Conservation (phyloP, 2,888 invertebrate species). For the Chrysomela aeneicollis region DNA sequence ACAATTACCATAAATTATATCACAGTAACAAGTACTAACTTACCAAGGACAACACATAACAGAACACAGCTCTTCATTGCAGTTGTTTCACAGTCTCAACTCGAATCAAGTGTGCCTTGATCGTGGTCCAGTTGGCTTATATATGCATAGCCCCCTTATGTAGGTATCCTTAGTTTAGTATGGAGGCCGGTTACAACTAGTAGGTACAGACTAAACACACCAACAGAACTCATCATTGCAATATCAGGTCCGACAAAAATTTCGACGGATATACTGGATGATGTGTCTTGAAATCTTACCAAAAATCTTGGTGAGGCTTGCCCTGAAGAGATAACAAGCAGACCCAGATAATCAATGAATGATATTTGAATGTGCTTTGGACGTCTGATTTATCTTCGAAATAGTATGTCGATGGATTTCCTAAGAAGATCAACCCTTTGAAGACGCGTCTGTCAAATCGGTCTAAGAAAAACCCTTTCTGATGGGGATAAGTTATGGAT, state of each 20-base stretch:
- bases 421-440: no score
- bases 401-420: no score
- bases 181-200: slow-evolving; percentile 25
- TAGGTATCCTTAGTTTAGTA: slow-evolving; percentile 13
- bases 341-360: no score
- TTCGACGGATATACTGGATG: not conserved
- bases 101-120: slow-evolving; percentile 18
- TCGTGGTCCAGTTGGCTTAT: slow-evolving; percentile 26
- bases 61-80: slow-evolving; percentile 47
- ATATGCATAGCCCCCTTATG: slow-evolving; percentile 38
- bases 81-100: slow-evolving; percentile 11
- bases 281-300: no score
- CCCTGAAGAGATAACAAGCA: no score
- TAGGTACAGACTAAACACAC: not conserved
- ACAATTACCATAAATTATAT: slow-evolving; percentile 11
- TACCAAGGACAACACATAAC: slow-evolving; percentile 45
- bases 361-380: no score
- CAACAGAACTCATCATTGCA: not conserved
- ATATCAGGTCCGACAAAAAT: not conserved
- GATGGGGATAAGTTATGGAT: no score
- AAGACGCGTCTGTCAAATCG: no score
- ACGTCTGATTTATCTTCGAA: no score
- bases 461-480: no score
- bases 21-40: slow-evolving; percentile 37
- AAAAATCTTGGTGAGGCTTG: no score